Evolutionary conservation across 2,888 invertebrate genomes (phyloP).

Genomic region (Tetheella fluctuosa): DNA sequence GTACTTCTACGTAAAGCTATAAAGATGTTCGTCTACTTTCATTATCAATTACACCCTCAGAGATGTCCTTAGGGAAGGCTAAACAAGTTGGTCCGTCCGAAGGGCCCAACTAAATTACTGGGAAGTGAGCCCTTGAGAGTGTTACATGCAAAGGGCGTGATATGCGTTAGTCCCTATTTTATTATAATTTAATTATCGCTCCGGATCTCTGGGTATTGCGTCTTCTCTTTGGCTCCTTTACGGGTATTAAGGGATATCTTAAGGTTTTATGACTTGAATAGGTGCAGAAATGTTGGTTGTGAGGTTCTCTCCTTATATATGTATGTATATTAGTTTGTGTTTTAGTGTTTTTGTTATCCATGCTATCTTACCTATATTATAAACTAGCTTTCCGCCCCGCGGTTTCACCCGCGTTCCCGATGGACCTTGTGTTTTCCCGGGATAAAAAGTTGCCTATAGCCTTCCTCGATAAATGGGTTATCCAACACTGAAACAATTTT

Average conservation of each 20-base stretch:
- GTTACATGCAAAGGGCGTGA: conserved; percentile 18
- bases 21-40: background rate
- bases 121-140: conserved; percentile 26
- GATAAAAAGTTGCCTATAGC: too few species aligned
- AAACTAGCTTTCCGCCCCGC: too few species aligned
- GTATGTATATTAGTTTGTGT: too few species aligned
- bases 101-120: conserved; percentile 36
- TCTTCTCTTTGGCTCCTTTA: background rate
- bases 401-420: too few species aligned
- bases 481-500: too few species aligned
- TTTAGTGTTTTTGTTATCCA: too few species aligned
- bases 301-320: too few species aligned
- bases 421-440: too few species aligned
- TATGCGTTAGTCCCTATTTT: conserved; percentile 6
- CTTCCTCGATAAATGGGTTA: too few species aligned
- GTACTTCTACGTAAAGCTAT: background rate
- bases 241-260: background rate
- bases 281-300: background rate
- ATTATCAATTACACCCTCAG: conserved; percentile 3
- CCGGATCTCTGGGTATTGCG: background rate
- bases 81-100: conserved; percentile 32
- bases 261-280: background rate
- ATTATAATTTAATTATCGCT: conserved; percentile 10
- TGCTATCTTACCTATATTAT: too few species aligned
- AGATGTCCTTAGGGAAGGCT: conserved; percentile 25